Percentiles rank a stretch among this genome's conserved stretches.
Evolutionary conservation across 1,140 invertebrate genomes (phyloP).

Genomic region (Sinonovacula constricta): DNA sequence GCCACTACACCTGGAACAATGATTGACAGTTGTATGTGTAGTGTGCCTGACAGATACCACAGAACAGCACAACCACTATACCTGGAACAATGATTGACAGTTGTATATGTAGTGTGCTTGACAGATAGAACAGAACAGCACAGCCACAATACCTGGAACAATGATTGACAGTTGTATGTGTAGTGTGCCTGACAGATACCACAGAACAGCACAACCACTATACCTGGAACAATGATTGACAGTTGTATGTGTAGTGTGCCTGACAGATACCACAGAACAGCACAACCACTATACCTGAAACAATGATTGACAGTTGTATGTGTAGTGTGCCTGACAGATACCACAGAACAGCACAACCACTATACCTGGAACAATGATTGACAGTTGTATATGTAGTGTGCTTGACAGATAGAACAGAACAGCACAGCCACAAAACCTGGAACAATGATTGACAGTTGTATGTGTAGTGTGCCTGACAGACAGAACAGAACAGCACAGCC

Average conservation of each 20-base stretch:
- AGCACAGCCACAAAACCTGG: slow-evolving; percentile 86
- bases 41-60: slow-evolving; percentile 98
- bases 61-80: slow-evolving; percentile 91
- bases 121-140: slow-evolving; percentile 97
- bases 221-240: too few species aligned
- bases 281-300: slow-evolving; percentile 85
- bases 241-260: slow-evolving; percentile 98
- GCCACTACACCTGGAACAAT: slow-evolving; percentile 82
- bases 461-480: slow-evolving; percentile 98
- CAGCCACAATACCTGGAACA: slow-evolving; percentile 83
- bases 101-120: slow-evolving; percentile 99
- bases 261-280: slow-evolving; percentile 98
- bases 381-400: slow-evolving; percentile 98
- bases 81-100: too few species aligned
- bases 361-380: too few species aligned
- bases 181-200: slow-evolving; percentile 99
- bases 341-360: slow-evolving; percentile 96
- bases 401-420: slow-evolving; percentile 98
- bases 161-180: too few species aligned
- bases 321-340: slow-evolving; percentile 98
- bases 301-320: too few species aligned
- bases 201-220: slow-evolving; percentile 93
- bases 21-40: too few species aligned
- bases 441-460: too few species aligned
- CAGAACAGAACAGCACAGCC: slow-evolving; percentile 97